A percentile compares a stretch with the other conserved stretches of the same genome.
These are phyloP conservation scores for Lutjanus campechanus DNA, from an alignment of 2,797 vertebrate species.

Conservation along the genomic window DNA sequence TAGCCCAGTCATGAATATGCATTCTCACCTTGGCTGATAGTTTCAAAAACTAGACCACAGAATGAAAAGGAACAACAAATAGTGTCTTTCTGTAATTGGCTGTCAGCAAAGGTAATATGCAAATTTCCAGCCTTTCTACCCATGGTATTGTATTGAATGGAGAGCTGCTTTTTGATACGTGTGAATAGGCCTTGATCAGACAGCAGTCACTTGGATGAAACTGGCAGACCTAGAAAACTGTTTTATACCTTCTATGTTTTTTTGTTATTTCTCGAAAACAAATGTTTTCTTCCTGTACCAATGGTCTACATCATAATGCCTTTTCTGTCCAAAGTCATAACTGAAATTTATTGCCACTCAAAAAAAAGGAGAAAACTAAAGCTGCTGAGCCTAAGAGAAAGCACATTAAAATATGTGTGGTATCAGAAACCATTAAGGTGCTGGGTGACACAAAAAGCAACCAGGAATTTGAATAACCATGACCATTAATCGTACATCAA, in stretches of 20 bases:
- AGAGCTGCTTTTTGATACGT: slow-evolving; percentile 62
- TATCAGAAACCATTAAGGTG: slow-evolving; percentile 63
- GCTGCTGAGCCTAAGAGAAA: slow-evolving; percentile 28
- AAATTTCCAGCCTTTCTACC: slow-evolving; percentile 63
- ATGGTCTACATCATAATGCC: not conserved
- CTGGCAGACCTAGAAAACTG: slow-evolving; percentile 25
- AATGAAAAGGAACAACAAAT: slow-evolving; percentile 77
- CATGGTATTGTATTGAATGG: slow-evolving; percentile 52
- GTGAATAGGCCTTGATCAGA: slow-evolving; percentile 66
- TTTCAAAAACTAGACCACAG: slow-evolving; percentile 67
- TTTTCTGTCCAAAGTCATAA: slow-evolving; percentile 18
- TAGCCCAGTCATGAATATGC: slow-evolving; percentile 79
- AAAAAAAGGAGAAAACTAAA: slow-evolving; percentile 22
- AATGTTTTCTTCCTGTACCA: slow-evolving; percentile 18
- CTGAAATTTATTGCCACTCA: slow-evolving; percentile 1
- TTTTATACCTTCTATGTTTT: slow-evolving; percentile 6
- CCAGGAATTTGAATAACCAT: slow-evolving; percentile 54
- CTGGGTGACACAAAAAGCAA: slow-evolving; percentile 51
- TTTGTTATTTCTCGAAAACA: slow-evolving; percentile 26
- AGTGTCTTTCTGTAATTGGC: slow-evolving; percentile 71
- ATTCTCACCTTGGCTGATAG: slow-evolving; percentile 70
- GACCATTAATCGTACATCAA: slow-evolving; percentile 63
- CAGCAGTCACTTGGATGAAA: slow-evolving; percentile 49
- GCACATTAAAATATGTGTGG: slow-evolving; percentile 29
- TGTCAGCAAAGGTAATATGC: slow-evolving; percentile 74